Base-by-base conservation (phyloP, 2,888 invertebrate genomes). In the Dascillus cervinus region DNA sequence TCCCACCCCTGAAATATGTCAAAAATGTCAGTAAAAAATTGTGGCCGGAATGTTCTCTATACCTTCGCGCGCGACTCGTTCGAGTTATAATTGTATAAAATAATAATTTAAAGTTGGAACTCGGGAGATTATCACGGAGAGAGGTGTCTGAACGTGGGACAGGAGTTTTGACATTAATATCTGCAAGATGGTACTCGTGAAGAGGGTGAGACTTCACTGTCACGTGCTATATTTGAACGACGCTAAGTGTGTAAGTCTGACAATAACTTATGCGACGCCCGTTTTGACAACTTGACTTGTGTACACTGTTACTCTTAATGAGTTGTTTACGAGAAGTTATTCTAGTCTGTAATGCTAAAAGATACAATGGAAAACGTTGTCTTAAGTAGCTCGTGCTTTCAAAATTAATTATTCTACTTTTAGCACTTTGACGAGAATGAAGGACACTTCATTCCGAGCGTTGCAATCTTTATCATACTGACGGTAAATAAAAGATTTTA, bases 281-380 rank as follows among this genome's bases (percentile, higher is more conserved):
- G 43, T 47, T 47, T 47, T 47, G 47, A 47, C 44, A 44, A 42
- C 38, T 44, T 42, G 43, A 39, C 44, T 43, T 39, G 39, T 43
- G 44, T 43, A 34, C 33, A 34, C 37, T 33, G 43, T 43, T 42
- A 38, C 35, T 41, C 41, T 43, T 47, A 47, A 47, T 44, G 47
- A 44, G 43, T 44, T 44, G 44, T 44, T 44, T 38, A 43, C 35
- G 38, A 41, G 37, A 32, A 37, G 44, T 41, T 43, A 41, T 41
- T 41, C 38, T 37, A 22, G 44, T 43, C 41, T 43, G 40, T 27
- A 32, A 47, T 41, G 43, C 41, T 44, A 32, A n/a, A 42, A 41
- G 37, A 24, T 36, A 43, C 42, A 44, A 37, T 34, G 31, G 28
- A 29, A 34, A 34, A 38, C 30, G 32, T 43, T 42, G 42, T 40